Conservation (phyloP, 1,140 invertebrate species). For the Heterodera schachtii region DNA sequence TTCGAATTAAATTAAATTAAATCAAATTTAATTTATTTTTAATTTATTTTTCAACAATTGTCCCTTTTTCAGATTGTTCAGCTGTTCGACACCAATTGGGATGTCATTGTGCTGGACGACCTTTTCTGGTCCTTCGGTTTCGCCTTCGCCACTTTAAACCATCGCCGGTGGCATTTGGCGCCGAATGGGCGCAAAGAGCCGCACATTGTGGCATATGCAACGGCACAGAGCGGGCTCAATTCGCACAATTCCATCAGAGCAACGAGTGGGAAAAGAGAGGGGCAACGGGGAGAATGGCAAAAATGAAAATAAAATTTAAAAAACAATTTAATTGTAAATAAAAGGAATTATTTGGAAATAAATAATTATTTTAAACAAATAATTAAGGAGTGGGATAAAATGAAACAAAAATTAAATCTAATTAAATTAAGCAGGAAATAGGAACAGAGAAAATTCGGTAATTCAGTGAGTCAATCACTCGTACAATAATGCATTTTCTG, state of each 20-base stretch:
- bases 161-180: conserved; percentile 8
- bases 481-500: too few species aligned
- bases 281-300: too few species aligned
- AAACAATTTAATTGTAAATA: too few species aligned
- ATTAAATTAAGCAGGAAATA: too few species aligned
- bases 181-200: not conserved
- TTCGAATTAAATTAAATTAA: too few species aligned
- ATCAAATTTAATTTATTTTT: not conserved
- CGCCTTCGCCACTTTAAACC: conserved; percentile 3
- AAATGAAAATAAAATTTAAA: too few species aligned
- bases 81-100: conserved; percentile 22
- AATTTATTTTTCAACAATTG: not conserved
- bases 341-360: too few species aligned
- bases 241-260: not conserved
- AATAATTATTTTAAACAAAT: too few species aligned
- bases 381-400: too few species aligned
- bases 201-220: conserved; percentile 27
- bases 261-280: not conserved
- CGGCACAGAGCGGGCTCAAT: not conserved
- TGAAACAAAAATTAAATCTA: too few species aligned
- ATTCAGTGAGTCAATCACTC: too few species aligned
- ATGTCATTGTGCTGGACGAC: conserved; percentile 32
- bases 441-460: too few species aligned
- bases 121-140: conserved; percentile 32
- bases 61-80: not conserved